Evolutionary conservation across 1,140 invertebrate species (phyloP).

Genomic region (Ptiloglossa arizonensis): DNA sequence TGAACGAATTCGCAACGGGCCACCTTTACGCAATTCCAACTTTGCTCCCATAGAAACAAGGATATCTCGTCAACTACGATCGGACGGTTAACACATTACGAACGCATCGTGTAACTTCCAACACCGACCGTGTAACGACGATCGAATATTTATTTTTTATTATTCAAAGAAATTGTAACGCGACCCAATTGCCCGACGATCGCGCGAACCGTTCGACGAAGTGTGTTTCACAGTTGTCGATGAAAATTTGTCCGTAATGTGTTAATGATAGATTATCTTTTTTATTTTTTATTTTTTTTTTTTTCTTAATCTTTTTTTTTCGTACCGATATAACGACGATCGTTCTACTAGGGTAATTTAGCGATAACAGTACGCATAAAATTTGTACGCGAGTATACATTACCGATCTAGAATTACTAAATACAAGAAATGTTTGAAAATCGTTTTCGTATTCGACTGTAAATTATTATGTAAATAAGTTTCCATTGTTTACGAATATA

Average conservation of each 20-base stretch:
- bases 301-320: neutral
- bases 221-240: no score
- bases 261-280: slow-evolving; percentile 3
- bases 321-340: neutral
- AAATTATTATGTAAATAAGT: slow-evolving; percentile 23
- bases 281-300: slow-evolving; percentile 8
- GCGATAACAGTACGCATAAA: neutral
- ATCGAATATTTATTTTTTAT: slow-evolving; percentile 39
- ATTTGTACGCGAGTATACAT: neutral
- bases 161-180: neutral
- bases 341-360: neutral
- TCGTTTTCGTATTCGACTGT: neutral
- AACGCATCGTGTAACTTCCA: neutral
- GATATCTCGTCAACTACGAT: neutral
- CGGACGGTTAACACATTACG: slow-evolving; percentile 33
- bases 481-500: neutral
- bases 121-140: neutral
- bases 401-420: neutral
- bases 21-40: slow-evolving; percentile 64
- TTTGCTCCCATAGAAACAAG: neutral
- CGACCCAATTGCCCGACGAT: neutral
- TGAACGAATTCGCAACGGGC: slow-evolving; percentile 42
- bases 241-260: slow-evolving; percentile 32
- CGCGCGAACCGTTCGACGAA: neutral
- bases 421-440: neutral